Base-by-base conservation (phyloP, 2,888 invertebrate species). In the Scrobipalpa atriplicella region DNA sequence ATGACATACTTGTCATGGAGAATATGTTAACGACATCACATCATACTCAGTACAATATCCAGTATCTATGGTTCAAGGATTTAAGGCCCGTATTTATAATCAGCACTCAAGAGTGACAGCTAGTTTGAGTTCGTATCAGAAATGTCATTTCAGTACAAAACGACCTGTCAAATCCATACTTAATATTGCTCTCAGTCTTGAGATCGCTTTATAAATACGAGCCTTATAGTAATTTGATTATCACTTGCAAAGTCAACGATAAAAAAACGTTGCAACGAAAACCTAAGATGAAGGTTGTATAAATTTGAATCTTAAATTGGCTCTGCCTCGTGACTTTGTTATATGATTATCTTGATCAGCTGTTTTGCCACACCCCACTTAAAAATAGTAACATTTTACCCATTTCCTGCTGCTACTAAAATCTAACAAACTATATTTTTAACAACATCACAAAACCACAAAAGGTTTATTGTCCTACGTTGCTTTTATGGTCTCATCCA, bases 1-100 rank as follows among this genome's bases (percentile, higher is more conserved):
- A 82, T 87, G 85, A 87, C 83, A 79, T 70, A 71, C 65, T 65
- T 56, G 66, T 51, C 64, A 43, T 61, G 11, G 29, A 10, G 16
- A 47, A 47, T n/a, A 51, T 51, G 11, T 19, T 38, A 61, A 58
- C 52, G 61, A 60, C 63, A 62, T 56, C 62, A 36, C 36, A 43
- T 29, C 13, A 16, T 5, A 58, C 58, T 7, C 10, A 58, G 62
- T 66, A 43, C 41, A n/a, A n/a, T n/a, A 41, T 21, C 52, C 29
- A 62, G 43, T 52, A 71, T 71, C 62, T 69, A 67, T 71, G 68
- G 73, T 77, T 78, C 80, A 80, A 79, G 80, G 79, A 51, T 39
- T 58, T 2, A n/a, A n/a, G n/a, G n/a, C n/a, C n/a, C n/a, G n/a
- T n/a, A n/a, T n/a, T n/a, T n/a, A n/a, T n/a, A n/a, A n/a, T n/a